Evolutionary conservation across 2,113 vertebrate genomes (phyloP).

Genomic region (Antechinus flavipes): DNA sequence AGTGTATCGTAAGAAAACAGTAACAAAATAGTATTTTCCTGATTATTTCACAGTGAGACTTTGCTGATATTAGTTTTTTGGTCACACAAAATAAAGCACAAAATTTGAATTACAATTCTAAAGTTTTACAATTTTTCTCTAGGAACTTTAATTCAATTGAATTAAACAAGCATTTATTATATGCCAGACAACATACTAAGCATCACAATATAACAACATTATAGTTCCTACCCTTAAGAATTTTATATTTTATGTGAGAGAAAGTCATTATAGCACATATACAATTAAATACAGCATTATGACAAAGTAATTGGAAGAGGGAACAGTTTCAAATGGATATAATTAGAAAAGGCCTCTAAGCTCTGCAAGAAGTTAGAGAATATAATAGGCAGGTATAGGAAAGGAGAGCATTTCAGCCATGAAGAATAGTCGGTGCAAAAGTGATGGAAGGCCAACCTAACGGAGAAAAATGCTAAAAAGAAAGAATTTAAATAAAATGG

Average conservation of each 20-base stretch:
- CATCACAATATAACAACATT: not conserved
- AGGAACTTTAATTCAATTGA: not conserved
- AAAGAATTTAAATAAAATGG: constrained; percentile 2
- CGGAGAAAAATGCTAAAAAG: constrained; percentile 15
- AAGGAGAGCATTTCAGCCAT: not conserved
- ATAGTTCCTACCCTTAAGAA: not conserved
- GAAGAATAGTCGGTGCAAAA: not conserved
- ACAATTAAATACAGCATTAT: not conserved
- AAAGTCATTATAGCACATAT: not conserved
- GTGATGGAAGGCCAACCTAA: not conserved
- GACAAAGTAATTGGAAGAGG: not conserved
- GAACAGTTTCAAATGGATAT: not conserved
- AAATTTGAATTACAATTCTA: constrained; percentile 24
- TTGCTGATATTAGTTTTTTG: constrained; percentile 18
- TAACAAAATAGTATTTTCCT: not conserved
- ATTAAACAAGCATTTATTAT: not conserved
- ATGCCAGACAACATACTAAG: not conserved
- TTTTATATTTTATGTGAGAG: not conserved
- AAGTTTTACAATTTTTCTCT: constrained; percentile 19
- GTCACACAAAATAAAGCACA: not conserved
- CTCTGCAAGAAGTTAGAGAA: not conserved
- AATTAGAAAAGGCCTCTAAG: not conserved
- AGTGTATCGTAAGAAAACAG: not conserved
- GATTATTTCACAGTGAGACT: not conserved
- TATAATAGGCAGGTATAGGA: too few species aligned